Evolutionary conservation across 2,888 invertebrate genomes (phyloP).

Genomic region (Argynnis bischoffii): DNA sequence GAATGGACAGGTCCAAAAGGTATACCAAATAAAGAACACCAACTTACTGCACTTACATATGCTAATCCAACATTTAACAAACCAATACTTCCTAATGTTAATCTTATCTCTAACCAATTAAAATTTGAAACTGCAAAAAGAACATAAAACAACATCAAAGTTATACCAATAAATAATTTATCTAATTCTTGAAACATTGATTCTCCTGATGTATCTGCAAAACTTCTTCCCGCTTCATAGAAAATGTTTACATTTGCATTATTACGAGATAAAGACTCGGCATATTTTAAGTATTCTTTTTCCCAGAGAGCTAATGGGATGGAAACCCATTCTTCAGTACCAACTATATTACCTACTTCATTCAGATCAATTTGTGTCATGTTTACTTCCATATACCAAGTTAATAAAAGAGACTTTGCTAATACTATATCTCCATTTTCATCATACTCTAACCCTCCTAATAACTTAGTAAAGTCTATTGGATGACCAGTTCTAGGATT

Average conservation of each 20-base stretch:
- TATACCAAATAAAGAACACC: conserved; percentile 87
- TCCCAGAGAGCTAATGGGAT: conserved; percentile 84
- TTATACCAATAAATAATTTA: conserved; percentile 85
- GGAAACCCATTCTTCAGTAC: conserved; percentile 89
- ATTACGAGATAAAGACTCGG: conserved; percentile 61
- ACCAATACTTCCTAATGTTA: conserved; percentile 86
- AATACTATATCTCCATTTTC: conserved; percentile 82
- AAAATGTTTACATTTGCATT: conserved; percentile 68
- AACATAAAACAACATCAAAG: conserved; percentile 89
- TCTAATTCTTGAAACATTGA: conserved; percentile 88
- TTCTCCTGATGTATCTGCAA: conserved; percentile 87
- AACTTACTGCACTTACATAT: conserved; percentile 86
- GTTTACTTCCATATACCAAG: conserved; percentile 86
- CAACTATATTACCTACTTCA: conserved; percentile 86
- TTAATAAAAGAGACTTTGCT: conserved; percentile 84
- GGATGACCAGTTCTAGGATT: conserved; percentile 86
- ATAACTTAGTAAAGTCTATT: conserved; percentile 82
- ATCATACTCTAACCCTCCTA: conserved; percentile 84
- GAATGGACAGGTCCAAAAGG: conserved; percentile 92
- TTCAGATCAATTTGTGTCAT: conserved; percentile 85
- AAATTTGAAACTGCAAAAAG: conserved; percentile 87
- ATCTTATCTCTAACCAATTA: conserved; percentile 88
- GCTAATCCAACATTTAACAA: conserved; percentile 88
- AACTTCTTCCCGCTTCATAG: conserved; percentile 86
- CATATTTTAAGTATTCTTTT: conserved; percentile 74